A percentile compares a stretch with the other conserved stretches of the same genome.
These are phyloP conservation scores for Channa striata DNA, from an alignment of 2,797 vertebrate species.

Conservation along the genomic window DNA sequence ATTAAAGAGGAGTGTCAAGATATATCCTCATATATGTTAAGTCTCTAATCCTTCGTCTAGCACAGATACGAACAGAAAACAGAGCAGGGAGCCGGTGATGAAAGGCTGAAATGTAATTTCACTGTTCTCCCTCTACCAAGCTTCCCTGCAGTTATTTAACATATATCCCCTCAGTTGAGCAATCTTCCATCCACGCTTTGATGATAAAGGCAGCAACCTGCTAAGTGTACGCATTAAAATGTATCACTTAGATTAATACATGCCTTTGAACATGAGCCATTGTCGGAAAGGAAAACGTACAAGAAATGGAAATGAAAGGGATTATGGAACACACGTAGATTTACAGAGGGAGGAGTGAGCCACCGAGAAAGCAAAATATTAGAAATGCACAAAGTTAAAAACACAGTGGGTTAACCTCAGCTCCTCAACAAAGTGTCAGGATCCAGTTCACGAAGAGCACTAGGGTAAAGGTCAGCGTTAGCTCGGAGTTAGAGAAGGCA, in stretches of 20 bases:
- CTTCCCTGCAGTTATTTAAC: constrained; percentile 79
- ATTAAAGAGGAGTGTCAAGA: constrained; percentile 55
- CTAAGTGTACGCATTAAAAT: constrained; percentile 81
- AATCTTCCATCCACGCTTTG: constrained; percentile 73
- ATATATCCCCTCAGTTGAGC: constrained; percentile 65
- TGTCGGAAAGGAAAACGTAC: constrained; percentile 69
- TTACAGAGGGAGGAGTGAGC: constrained; percentile 58
- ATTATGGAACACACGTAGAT: constrained; percentile 73
- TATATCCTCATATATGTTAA: constrained; percentile 46
- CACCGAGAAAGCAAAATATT: constrained; percentile 30
- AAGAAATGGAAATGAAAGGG: constrained; percentile 76
- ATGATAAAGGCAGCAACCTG: constrained; percentile 82
- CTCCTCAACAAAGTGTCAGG: constrained; percentile 27
- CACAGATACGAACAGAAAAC: constrained; percentile 59
- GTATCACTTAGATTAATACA: constrained; percentile 84
- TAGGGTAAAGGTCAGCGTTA: constrained; percentile 43
- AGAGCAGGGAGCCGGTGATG: constrained; percentile 63
- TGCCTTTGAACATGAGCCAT: constrained; percentile 80
- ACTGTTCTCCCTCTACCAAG: constrained; percentile 59
- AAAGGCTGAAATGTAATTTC: constrained; percentile 79
- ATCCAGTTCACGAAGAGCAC: constrained; percentile 34
- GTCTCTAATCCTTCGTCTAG: constrained; percentile 61
- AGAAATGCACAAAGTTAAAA: constrained; percentile 1
- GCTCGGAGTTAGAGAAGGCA: constrained; percentile 29
- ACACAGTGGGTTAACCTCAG: not conserved